phyloP scores from a whole-genome alignment of 2,888 invertebrate genomes.

The Andrena minutula region DNA sequence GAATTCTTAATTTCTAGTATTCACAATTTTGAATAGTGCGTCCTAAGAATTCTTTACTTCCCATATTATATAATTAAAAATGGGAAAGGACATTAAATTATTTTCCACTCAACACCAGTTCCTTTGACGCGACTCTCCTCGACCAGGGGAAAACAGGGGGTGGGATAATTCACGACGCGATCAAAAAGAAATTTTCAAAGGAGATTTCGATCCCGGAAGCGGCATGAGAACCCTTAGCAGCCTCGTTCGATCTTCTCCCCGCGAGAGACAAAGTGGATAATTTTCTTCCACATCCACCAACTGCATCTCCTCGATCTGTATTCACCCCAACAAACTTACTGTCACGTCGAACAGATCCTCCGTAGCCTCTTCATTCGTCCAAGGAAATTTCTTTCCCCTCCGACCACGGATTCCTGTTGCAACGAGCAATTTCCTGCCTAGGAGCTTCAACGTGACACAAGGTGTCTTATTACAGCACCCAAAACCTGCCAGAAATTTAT shows the following conservation, averaged over 20 bases:
- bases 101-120: conserved; percentile 1
- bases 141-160: neutral
- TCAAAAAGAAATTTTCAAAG: conserved; percentile 28
- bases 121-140: neutral
- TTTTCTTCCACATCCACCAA: conserved; percentile 63
- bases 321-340: conserved; percentile 69
- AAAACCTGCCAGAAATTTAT: neutral
- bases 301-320: conserved; percentile 68
- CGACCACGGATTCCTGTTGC: conserved; percentile 1
- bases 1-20: too few species aligned
- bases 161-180: conserved; percentile 16
- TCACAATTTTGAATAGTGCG: too few species aligned
- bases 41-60: neutral
- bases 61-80: neutral
- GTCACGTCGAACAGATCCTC: conserved; percentile 67
- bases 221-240: conserved; percentile 47
- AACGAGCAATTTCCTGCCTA: conserved; percentile 13
- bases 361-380: conserved; percentile 38
- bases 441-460: neutral
- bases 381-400: conserved; percentile 56
- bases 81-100: conserved; percentile 8
- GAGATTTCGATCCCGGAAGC: conserved; percentile 19
- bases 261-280: conserved; percentile 69
- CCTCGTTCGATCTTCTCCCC: conserved; percentile 38
- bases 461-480: neutral